Conservation (phyloP, 2,888 invertebrate species). For the Drosophila demipolita region DNA sequence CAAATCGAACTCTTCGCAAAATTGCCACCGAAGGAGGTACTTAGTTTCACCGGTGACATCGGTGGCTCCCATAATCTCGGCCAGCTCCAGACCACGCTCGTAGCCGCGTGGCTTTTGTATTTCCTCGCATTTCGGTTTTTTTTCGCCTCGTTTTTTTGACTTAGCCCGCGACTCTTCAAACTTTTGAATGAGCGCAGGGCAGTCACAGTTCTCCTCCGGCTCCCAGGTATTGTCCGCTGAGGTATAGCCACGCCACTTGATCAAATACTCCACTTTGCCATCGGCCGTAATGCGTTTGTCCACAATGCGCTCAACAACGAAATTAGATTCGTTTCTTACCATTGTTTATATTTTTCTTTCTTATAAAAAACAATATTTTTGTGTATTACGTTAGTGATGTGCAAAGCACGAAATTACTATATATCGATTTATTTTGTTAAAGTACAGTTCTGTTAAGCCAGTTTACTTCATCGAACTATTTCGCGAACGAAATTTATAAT, state of each 20-base stretch:
- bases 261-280: constrained; percentile 90
- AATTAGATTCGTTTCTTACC: constrained; percentile 88
- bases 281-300: constrained; percentile 90
- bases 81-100: constrained; percentile 91
- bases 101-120: constrained; percentile 90
- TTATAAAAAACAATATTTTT: constrained; percentile 6
- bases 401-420: neutral
- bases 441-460: neutral
- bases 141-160: constrained; percentile 85
- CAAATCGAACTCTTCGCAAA: constrained; percentile 88
- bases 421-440: constrained; percentile 6
- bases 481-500: too few relatives aligned
- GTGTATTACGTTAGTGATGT: constrained; percentile 21
- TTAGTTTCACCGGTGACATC: constrained; percentile 94
- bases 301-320: constrained; percentile 95
- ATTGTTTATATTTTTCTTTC: constrained; percentile 49
- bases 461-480: neutral
- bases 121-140: constrained; percentile 86
- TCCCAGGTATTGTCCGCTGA: constrained; percentile 98
- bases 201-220: constrained; percentile 96
- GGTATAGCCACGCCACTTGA: constrained; percentile 93
- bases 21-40: constrained; percentile 96
- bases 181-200: constrained; percentile 93
- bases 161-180: constrained; percentile 91
- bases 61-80: constrained; percentile 95